Evolutionary conservation across 2,113 vertebrate genomes (phyloP), one percentile per base, ranked within the genome.

Genomic region (Poicephalus gulielmi): DNA sequence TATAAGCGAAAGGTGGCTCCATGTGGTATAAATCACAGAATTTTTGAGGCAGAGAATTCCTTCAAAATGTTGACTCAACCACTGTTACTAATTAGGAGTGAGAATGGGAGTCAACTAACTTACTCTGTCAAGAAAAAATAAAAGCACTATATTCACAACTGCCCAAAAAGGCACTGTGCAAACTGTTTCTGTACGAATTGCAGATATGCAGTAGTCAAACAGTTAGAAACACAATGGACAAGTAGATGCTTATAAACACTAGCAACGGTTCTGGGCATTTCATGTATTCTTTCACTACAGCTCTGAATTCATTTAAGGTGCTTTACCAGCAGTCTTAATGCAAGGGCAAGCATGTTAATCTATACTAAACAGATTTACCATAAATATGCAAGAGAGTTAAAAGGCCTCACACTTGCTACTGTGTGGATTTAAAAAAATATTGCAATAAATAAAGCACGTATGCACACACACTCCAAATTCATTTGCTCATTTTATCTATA

Each of bases 321-420:
- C 68, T 90, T 95, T 95, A 82, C 55, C 17, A 92, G 37, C 31
- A 83, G 46, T 31, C 63, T 86, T 88, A 94, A 93, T 66, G 90
- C 82, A 96, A 94, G 78, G 85, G 17, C 69, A 94, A 88, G 73
- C 64, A 91, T 31, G 49, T 81, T 94, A 96, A 94, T 93, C 92
- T 85, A 75, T 3, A 19, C 44, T 93, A 85, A 94, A 94, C 77
- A 90, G 88, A 93, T 79, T 85, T 89, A 78, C 84, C 90, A 78
- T 79, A 92, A 95, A 81, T 84, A 92, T 15, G 13, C 46, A 71
- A 63, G 64, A 81, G 43, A 64, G 39, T 43, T 82, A 78, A 71
- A 82, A 53, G 62, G 52, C 66, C 43, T 91, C 43, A 53, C 3
- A 85, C 25, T 62, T 75, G 17, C n/a, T 69, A 66, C 9, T 22